Base-by-base conservation (phyloP, 2,888 invertebrate species). In the Dynastes grantii region DNA sequence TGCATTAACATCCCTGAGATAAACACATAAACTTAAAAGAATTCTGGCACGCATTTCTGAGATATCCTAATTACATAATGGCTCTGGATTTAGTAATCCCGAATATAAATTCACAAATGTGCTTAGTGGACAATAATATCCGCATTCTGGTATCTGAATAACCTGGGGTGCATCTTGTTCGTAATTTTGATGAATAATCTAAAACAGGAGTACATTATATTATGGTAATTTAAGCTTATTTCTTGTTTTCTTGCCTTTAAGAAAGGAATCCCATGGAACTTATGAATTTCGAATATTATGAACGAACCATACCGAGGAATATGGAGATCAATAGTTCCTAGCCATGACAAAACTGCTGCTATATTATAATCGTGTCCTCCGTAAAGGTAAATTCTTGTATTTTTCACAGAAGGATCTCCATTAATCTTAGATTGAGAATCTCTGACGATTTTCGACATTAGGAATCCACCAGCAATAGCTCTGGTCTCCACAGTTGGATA, bases 91-190 rank as follows among this genome's bases (percentile, higher is more conserved):
- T 3, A 53, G 8, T 2, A 51, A 29, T 11, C 9, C 13, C 4
- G 71, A 51, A 53, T 71, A 71, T 27, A 92, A 82, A 76, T 88
- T 82, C 51, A 89, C 83, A 76, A 93, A 89, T 82, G 90, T 87
- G 3, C 90, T 88, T 51, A 93, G 83, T 9, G 92, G 91, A 84
- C 93, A 93, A 63, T 88, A 88, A 67, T 88, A 88, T 5, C 89
- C 87, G 85, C 93, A 93, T 65, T 91, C 91, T 5, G 92, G 92
- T 76, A 93, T 88, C 0, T 87, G 89, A 29, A 93, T 83, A 49
- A 89, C 88, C 79, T 88, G 85, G 2, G 91, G 90, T 4, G 88
- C 87, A 6, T 84, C 85, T 29, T 87, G 85, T 2, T 91, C 90
- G 64, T 90, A 88, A 78, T 92, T 92, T 79, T 89, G 88, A 71